phyloP scores from a whole-genome alignment of 2,797 vertebrate genomes.

The Sebastes matsubarae region DNA sequence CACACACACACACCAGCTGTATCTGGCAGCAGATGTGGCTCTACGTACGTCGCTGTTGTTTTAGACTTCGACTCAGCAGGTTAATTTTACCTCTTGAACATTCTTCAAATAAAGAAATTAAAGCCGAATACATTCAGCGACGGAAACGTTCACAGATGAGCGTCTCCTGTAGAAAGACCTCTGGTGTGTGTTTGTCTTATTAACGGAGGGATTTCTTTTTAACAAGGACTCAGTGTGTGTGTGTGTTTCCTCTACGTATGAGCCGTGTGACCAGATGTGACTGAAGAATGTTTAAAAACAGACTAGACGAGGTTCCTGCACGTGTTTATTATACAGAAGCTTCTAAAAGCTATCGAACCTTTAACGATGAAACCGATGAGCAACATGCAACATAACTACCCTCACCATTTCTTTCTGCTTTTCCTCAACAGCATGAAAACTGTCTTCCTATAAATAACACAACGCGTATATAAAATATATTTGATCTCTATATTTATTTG shows the following conservation, averaged over 20 bases:
- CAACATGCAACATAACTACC: not conserved
- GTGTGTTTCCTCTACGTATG: not conserved
- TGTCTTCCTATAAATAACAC: not conserved
- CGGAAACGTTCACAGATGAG: not conserved
- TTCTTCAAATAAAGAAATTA: slow-evolving; percentile 33
- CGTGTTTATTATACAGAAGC: not conserved
- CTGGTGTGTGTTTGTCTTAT: not conserved
- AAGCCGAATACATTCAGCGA: not conserved
- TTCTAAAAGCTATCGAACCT: not conserved
- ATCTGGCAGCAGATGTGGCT: slow-evolving; percentile 44
- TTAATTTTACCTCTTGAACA: slow-evolving; percentile 29
- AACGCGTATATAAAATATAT: not conserved
- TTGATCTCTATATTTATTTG: not conserved
- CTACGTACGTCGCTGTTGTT: not conserved
- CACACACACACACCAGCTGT: slow-evolving; percentile 15
- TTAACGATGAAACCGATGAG: not conserved
- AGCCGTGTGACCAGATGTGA: not conserved
- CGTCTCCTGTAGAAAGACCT: not conserved
- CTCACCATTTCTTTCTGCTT: not conserved
- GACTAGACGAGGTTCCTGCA: not conserved
- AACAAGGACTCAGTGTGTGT: not conserved
- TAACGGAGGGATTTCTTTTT: not conserved
- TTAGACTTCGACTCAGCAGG: slow-evolving; percentile 23
- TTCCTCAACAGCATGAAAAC: not conserved
- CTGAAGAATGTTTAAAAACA: not conserved